These are phyloP conservation scores for Trichonephila clavipes DNA, from an alignment of 1,140 invertebrate genomes.

Conservation along the genomic window DNA sequence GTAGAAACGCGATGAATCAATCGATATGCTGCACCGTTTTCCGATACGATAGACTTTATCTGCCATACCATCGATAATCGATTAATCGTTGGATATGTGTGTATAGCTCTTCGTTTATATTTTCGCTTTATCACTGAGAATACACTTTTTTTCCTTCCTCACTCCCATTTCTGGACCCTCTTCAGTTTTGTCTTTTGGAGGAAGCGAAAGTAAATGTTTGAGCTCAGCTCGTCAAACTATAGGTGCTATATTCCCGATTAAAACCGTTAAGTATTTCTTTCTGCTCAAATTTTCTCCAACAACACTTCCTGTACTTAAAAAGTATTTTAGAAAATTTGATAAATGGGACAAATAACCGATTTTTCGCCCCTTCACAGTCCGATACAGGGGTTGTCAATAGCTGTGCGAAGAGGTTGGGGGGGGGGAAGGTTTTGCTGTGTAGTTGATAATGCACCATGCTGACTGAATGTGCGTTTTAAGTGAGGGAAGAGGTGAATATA, in stretches of 20 bases:
- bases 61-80: slow-evolving; percentile 59
- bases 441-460: background rate
- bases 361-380: slow-evolving; percentile 44
- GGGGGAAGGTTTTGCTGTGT: background rate
- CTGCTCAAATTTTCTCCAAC: slow-evolving; percentile 19
- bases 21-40: slow-evolving; percentile 72
- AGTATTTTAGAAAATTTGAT: slow-evolving; percentile 72
- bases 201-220: slow-evolving; percentile 60
- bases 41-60: slow-evolving; percentile 76
- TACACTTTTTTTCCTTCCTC: slow-evolving; percentile 1
- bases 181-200: slow-evolving; percentile 39
- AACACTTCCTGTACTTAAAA: slow-evolving; percentile 65
- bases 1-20: slow-evolving; percentile 68
- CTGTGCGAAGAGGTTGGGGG: background rate
- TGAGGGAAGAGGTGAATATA: background rate
- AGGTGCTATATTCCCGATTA: slow-evolving; percentile 68
- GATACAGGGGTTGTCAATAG: slow-evolving; percentile 39
- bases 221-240: background rate
- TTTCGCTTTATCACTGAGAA: slow-evolving; percentile 61
- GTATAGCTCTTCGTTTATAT: slow-evolving; percentile 48
- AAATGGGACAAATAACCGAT: slow-evolving; percentile 72
- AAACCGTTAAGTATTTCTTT: slow-evolving; percentile 74
- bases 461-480: background rate
- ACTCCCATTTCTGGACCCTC: background rate
- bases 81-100: slow-evolving; percentile 57